These are phyloP conservation scores for Tholera decimalis DNA, from an alignment of 2,888 invertebrate species.

Conservation along the genomic window DNA sequence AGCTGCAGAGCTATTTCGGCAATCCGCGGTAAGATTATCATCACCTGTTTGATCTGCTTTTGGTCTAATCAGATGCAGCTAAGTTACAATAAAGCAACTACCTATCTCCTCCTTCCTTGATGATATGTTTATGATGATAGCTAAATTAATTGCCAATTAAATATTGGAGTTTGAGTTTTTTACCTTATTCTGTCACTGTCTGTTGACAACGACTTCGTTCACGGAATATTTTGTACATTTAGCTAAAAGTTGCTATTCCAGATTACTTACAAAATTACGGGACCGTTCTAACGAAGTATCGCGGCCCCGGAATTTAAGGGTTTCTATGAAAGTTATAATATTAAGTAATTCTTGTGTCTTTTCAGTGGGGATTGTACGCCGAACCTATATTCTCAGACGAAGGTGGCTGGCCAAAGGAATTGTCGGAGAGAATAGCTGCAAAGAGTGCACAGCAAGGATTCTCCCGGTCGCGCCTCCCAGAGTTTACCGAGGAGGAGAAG, in stretches of 20 bases:
- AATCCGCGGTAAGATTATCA: constrained; percentile 56
- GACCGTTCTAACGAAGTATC: too few relatives aligned
- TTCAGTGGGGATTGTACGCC: constrained; percentile 82
- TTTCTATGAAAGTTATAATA: too few relatives aligned
- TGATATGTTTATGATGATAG: too few relatives aligned
- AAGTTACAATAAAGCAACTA: neutral
- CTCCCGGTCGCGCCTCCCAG: constrained; percentile 82
- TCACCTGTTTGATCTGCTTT: too few relatives aligned
- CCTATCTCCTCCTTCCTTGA: neutral
- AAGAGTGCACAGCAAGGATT: constrained; percentile 85
- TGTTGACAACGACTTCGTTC: too few relatives aligned
- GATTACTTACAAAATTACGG: too few relatives aligned
- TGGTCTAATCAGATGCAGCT: neutral
- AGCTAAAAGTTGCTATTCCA: too few relatives aligned
- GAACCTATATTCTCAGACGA: constrained; percentile 85
- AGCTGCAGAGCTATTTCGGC: constrained; percentile 76
- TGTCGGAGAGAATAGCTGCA: constrained; percentile 74
- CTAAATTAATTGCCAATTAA: too few relatives aligned
- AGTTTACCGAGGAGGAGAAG: constrained; percentile 83
- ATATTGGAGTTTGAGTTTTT: too few relatives aligned
- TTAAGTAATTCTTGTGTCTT: constrained; percentile 27
- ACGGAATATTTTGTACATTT: too few relatives aligned
- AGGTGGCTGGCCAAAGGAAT: constrained; percentile 85
- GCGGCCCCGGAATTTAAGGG: too few relatives aligned
- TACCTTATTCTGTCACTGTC: too few relatives aligned